Conservation (phyloP, 2,113 vertebrate species). For the Caranx ignobilis region DNA sequence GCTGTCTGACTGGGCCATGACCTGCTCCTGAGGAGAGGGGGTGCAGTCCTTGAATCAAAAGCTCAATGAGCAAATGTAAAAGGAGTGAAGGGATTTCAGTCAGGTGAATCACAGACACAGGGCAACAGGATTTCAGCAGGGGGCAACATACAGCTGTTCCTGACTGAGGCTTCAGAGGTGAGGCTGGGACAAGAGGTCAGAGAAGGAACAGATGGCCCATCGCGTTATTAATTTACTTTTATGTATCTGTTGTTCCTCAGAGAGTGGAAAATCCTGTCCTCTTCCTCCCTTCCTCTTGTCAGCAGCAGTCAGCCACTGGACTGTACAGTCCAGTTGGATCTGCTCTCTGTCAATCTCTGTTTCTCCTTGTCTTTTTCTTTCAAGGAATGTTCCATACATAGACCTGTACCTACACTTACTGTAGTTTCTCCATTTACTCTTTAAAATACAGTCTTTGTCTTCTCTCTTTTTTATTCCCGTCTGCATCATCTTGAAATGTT, state of each 20-base stretch:
- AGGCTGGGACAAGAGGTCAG: slow-evolving; percentile 36
- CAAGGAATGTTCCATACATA: neutral
- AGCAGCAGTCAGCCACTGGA: slow-evolving; percentile 44
- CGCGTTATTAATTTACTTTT: slow-evolving; percentile 47
- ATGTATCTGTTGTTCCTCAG: slow-evolving; percentile 64
- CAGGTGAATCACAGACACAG: slow-evolving; percentile 1
- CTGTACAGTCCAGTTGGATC: neutral
- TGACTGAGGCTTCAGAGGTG: slow-evolving; percentile 8
- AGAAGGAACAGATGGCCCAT: slow-evolving; percentile 37
- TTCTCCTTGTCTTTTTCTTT: slow-evolving; percentile 2
- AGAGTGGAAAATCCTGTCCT: slow-evolving; percentile 57
- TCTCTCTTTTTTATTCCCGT: neutral
- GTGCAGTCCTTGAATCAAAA: slow-evolving; percentile 16
- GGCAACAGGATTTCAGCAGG: slow-evolving; percentile 10
- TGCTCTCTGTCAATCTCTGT: slow-evolving; percentile 35
- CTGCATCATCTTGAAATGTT: neutral
- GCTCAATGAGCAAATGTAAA: slow-evolving; percentile 12
- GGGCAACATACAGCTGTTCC: slow-evolving; percentile 36
- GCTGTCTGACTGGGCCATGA: neutral
- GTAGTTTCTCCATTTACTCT: neutral
- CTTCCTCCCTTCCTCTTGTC: slow-evolving; percentile 44
- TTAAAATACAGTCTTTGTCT: neutral
- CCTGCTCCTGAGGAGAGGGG: slow-evolving; percentile 8
- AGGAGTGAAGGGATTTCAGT: neutral
- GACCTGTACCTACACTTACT: neutral